Evolutionary conservation across 92 coral and sea anemone genomes (phyloP).

Genomic region (Porites cylindrica): DNA sequence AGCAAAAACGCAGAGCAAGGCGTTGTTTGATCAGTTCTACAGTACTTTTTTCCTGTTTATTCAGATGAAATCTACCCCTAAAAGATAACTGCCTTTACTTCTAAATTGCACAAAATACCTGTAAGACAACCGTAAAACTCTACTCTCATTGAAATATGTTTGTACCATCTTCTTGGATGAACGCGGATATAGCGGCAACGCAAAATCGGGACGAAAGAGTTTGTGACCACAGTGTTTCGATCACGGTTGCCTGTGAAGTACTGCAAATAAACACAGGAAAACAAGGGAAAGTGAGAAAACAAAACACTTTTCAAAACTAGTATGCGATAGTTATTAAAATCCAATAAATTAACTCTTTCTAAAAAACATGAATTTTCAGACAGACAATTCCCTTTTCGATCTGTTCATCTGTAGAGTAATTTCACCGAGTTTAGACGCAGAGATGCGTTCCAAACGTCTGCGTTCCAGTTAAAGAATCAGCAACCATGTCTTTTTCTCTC

Average conservation of each 20-base stretch:
- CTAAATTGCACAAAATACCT: slow-evolving; percentile 26
- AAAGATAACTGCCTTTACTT: background rate
- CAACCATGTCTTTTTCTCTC: too few species aligned
- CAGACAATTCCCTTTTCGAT: too few species aligned
- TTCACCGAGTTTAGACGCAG: too few species aligned
- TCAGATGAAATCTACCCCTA: background rate
- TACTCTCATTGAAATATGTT: slow-evolving; percentile 64
- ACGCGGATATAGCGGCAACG: slow-evolving; percentile 72
- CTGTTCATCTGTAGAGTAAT: too few species aligned
- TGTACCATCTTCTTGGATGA: slow-evolving; percentile 67
- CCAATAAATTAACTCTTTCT: too few species aligned
- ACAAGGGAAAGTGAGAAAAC: background rate
- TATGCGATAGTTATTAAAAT: background rate
- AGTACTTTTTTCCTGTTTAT: background rate
- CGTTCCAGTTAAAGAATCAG: too few species aligned
- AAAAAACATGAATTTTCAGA: too few species aligned
- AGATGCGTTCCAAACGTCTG: too few species aligned
- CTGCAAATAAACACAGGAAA: slow-evolving; percentile 6
- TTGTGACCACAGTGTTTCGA: slow-evolving; percentile 65
- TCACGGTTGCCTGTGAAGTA: slow-evolving; percentile 72
- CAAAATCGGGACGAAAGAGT: slow-evolving; percentile 54
- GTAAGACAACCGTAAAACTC: slow-evolving; percentile 70
- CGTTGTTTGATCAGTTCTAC: too few species aligned
- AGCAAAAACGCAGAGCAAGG: too few species aligned
- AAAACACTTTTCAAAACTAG: background rate